Conservation (phyloP, 2,888 invertebrate genomes). For the Hofmannophila pseudospretella region DNA sequence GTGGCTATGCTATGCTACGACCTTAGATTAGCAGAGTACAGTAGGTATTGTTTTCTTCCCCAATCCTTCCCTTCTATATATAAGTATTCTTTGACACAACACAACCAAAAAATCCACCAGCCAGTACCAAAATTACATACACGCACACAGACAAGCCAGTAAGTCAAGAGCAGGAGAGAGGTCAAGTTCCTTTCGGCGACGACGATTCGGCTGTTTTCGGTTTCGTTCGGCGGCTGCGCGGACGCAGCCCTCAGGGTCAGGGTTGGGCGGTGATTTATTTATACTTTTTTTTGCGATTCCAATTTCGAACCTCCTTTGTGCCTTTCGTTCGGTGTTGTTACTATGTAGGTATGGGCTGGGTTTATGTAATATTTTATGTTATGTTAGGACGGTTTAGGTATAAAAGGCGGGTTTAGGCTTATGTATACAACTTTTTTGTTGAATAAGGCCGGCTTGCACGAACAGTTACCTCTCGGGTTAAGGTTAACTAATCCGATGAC, state of each 20-base stretch:
- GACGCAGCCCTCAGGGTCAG: conserved; percentile 47
- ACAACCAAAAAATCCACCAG: conserved; percentile 31
- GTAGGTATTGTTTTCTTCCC: too few relatives aligned
- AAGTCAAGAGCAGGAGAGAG: conserved; percentile 57
- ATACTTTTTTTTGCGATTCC: conserved; percentile 22
- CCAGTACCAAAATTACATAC: conserved; percentile 62
- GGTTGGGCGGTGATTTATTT: conserved; percentile 39
- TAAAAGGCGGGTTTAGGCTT: too few relatives aligned
- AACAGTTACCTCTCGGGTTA: too few relatives aligned
- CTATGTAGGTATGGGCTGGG: neutral
- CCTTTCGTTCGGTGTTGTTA: conserved; percentile 3
- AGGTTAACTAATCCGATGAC: too few relatives aligned
- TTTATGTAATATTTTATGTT: conserved; percentile 4
- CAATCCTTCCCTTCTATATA: too few relatives aligned
- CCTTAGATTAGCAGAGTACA: too few relatives aligned
- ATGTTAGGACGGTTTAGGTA: neutral
- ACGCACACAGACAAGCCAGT: conserved; percentile 36
- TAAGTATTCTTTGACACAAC: conserved; percentile 38
- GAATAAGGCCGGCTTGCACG: too few relatives aligned
- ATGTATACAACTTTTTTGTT: too few relatives aligned
- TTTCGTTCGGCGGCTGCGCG: conserved; percentile 33
- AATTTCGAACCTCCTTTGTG: conserved; percentile 17
- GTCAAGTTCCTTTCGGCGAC: conserved; percentile 63
- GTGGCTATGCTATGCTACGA: too few relatives aligned
- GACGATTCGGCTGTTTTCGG: conserved; percentile 48